Evolutionary conservation across 2,888 invertebrate species (phyloP), one percentile per base, ranked within the genome.

Genomic region (Anthrax anthrax): DNA sequence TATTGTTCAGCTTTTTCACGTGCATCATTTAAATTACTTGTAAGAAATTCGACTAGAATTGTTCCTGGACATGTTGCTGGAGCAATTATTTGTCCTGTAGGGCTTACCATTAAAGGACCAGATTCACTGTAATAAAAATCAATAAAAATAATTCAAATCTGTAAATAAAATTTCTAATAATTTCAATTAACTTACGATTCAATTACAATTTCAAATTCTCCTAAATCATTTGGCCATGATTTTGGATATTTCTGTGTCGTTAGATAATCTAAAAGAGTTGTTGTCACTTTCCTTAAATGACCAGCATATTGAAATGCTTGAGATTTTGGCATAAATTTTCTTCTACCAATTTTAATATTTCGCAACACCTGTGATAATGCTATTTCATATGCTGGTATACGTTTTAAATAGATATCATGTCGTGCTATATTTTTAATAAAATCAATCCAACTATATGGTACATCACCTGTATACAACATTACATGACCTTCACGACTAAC

Each of bases 41-140:
- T 75, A 42, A 95, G 83, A 63, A 88, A 95, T 57, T 80, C 82
- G 16, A 94, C 78, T 44, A 94, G 71, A 52, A 92, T 77, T 55
- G 81, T 79, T 0, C 90, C 87, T 0, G 94, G 94, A 60, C 92
- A 87, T 0, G 91, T 88, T 1, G 90, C 83, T 14, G 95, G 94
- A 1, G 89, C 84, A 51, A 92, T 87, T 59, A 94, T 84, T 69
- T 94, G 91, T 4, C 94, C 95, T 4, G 89, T 89, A 1, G 91
- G 91, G 13, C 90, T 90, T 27, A 95, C 75, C 85, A 91, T 92
- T 47, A 95, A 62, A 0, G 94, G 94, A 1, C 94, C 94, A 4
- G 92, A 86, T 65, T 91, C 92, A 18, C 92, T 92, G 69, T 17
- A 70, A 68, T 46, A 49, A 44, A 19, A 39, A 39, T 40, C 58